Conservation (phyloP, 1,140 invertebrate species). For the Drosophila tropicalis region DNA sequence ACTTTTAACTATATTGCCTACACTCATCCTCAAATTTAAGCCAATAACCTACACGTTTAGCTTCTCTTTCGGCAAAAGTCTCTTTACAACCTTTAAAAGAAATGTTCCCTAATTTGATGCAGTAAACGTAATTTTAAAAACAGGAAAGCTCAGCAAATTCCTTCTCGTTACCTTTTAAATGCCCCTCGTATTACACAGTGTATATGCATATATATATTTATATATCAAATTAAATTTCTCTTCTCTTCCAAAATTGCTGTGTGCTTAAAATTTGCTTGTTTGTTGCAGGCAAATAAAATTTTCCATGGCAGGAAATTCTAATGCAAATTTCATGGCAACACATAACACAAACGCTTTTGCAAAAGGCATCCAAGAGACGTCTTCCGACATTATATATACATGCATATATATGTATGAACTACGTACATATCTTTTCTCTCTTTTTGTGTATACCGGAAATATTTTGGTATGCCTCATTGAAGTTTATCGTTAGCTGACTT, state of each 20-base stretch:
- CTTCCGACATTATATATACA: not conserved
- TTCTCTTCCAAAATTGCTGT: conserved; percentile 21
- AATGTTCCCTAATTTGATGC: too few relatives aligned
- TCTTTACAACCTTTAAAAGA: too few relatives aligned
- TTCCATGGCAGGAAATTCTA: conserved; percentile 63
- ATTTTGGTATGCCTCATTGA: conserved; percentile 78
- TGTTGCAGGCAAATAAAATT: conserved; percentile 43
- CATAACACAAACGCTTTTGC: conserved; percentile 61
- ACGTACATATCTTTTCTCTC: not conserved
- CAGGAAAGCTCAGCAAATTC: not conserved
- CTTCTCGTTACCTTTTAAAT: not conserved
- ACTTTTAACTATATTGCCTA: too few relatives aligned
- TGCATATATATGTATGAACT: not conserved
- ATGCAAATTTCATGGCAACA: conserved; percentile 78
- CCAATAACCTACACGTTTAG: too few relatives aligned
- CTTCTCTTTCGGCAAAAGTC: too few relatives aligned
- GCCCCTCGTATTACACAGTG: not conserved
- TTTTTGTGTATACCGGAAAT: conserved; percentile 59
- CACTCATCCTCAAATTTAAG: too few relatives aligned
- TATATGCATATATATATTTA: too few relatives aligned
- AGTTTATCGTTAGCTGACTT: conserved; percentile 72
- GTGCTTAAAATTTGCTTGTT: conserved; percentile 29
- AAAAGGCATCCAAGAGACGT: conserved; percentile 3
- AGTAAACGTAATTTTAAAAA: too few relatives aligned
- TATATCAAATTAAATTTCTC: conserved; percentile 7